Base-by-base conservation (phyloP, 1,140 invertebrate genomes). In the Asbolus verrucosus region DNA sequence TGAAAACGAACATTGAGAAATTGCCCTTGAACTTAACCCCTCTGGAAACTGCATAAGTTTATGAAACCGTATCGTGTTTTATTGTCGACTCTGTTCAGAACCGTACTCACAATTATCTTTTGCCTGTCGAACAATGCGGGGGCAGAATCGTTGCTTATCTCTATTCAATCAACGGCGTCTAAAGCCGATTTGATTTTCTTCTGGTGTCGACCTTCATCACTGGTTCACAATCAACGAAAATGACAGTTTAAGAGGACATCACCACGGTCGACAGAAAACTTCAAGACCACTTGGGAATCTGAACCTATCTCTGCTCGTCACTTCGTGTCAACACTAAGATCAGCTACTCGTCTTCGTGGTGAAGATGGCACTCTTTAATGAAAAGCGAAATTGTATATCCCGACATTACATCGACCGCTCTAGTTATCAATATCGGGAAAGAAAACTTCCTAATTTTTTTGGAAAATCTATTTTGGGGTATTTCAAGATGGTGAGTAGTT, bases 191-290 rank as follows among this genome's bases (percentile, higher is more conserved):
- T 18, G 39, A 43, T 43, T 43, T 43, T 43, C 39, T 43, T 18
- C 39, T 43, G 39, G 19, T 54, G 46, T 54, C 46, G 21, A 54
- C 46, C 46, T 24, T 27, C 21, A 54, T 54, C 46, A 54, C 2
- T 11, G 21, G 21, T 54, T 54, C 21, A 54, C 46, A 54, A 27
- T 54, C 46, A 30, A 27, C 46, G 21, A 30, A 54, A 54, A 54
- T 54, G 46, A 54, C 46, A 54, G 8, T 54, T 54, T 54, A 54
- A 54, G 21, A 54, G 46, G 21, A 54, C 46, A 8, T 50, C 43
- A 50, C 19, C 6, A 27, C 33, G 5, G 11, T 6, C 33, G 33
- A 36, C 11, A 36, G 33, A 13, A 50, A 50, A 50, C 6, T 50
- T 21, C 16, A 50, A 11, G 33, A 36, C 33, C 43, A 50, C 15